phyloP scores from a whole-genome alignment of 2,797 vertebrate genomes.

The Lutjanus campechanus region DNA sequence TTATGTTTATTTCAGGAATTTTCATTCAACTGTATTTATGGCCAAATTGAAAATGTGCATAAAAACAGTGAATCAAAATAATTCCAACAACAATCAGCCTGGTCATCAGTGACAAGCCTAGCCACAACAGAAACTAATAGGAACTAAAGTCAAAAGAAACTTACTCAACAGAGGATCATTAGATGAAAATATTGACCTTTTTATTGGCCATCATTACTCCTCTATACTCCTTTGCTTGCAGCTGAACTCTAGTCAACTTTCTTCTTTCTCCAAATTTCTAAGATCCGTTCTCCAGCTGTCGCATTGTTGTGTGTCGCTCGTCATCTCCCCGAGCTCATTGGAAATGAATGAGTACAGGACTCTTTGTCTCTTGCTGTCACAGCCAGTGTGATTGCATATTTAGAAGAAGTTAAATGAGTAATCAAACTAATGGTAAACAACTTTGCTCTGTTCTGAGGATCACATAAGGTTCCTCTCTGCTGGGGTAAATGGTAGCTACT shows the following conservation, averaged over 20 bases:
- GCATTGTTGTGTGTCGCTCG: neutral
- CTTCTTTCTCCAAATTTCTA: neutral
- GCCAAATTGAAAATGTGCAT: too few species aligned
- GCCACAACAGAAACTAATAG: neutral
- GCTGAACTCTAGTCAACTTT: neutral
- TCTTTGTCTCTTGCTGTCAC: neutral
- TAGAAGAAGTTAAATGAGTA: conserved; percentile 11
- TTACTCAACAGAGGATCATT: neutral
- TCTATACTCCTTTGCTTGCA: neutral
- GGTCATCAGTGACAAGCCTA: too few species aligned
- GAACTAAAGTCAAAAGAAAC: neutral
- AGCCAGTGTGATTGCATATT: conserved; percentile 1
- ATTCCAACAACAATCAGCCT: too few species aligned
- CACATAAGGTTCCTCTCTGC: neutral
- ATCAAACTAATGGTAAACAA: conserved; percentile 10
- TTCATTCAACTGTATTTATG: neutral
- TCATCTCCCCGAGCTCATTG: conserved; percentile 18
- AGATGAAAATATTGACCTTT: neutral
- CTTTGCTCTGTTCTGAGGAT: neutral
- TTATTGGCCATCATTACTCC: neutral
- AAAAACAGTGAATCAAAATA: too few species aligned
- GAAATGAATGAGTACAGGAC: conserved; percentile 29
- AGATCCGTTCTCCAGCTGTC: conserved; percentile 21
- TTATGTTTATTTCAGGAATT: neutral
- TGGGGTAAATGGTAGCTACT: neutral